A percentile compares a stretch with the other conserved stretches of the same genome.
phyloP scores from a whole-genome alignment of 1,140 invertebrate species.

The Lepidostoma basale region DNA sequence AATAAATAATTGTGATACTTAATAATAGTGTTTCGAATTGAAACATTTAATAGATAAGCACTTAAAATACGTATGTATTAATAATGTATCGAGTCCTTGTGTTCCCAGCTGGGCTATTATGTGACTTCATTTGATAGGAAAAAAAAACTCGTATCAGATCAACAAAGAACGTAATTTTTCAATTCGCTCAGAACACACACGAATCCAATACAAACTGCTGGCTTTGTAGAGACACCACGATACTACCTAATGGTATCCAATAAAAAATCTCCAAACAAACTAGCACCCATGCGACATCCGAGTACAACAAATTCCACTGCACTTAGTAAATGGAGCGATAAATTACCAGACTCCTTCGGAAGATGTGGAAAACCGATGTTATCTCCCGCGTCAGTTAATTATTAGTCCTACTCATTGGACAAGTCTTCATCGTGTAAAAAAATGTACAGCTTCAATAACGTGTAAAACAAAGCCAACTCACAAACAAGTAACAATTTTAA shows the following conservation, averaged over 20 bases:
- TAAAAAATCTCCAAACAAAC: background rate
- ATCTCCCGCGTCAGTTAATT: conserved; percentile 19
- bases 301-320: conserved; percentile 5
- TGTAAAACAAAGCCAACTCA: too few species aligned
- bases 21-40: too few species aligned
- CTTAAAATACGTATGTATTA: too few species aligned
- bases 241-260: background rate
- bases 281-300: background rate
- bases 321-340: conserved; percentile 12
- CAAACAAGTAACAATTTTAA: too few species aligned
- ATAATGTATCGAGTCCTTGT: too few species aligned
- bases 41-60: too few species aligned
- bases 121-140: too few species aligned
- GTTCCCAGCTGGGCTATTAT: too few species aligned
- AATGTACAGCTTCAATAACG: too few species aligned
- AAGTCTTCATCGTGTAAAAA: background rate
- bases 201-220: background rate
- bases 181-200: background rate
- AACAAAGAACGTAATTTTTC: background rate
- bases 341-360: background rate
- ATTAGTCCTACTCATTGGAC: background rate
- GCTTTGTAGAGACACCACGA: background rate
- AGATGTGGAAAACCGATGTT: conserved; percentile 19
- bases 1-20: too few species aligned
- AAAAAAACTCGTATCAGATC: background rate